Evolutionary conservation across 2,888 invertebrate species (phyloP), one percentile per base, ranked within the genome.

Genomic region (Dusona sp.): DNA sequence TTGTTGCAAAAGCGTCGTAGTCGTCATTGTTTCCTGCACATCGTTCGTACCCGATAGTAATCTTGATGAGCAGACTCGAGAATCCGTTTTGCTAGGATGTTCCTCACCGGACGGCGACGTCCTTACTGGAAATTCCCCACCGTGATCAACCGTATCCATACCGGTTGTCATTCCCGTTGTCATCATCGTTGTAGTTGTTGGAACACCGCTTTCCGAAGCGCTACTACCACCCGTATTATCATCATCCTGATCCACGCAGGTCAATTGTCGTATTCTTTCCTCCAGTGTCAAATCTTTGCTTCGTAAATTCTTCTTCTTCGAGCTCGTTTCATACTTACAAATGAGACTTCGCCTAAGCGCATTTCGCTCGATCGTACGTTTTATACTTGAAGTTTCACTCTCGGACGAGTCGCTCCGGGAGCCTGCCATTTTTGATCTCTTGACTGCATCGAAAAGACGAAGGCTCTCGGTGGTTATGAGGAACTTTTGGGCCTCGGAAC

Each of bases 261-360:
- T 98, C 73, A 98, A 95, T 92, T 97, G 97, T 70, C 97, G 96
- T 88, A 98, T 98, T 87, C 98, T 96, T 92, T 98, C 98, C 82
- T 98, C 97, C 57, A 98, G 95, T 0, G 98, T 97, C 78, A 97
- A 96, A 89, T 97, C 97, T 92, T 96, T 95, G 88, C 94, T 94
- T 79, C 94, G 93, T 75, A 94, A 91, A 90, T 95, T 95, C 92
- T 95, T 95, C 91, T 95, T 95, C 88, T 95, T 96, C 91, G 95
- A 95, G 33, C 73, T 85, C 0, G 91, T 89, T 22, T 96, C 96
- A 93, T 96, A 97, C 89, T 97, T 96, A 88, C 92, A 91, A 33
- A 98, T 96, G 77, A 98, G 95, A 19, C 97, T 98, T 87, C 98
- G 96, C 3, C 98, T 95, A 22, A 98, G 94, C 0, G 98, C 97